Evolutionary conservation across 2,888 invertebrate species (phyloP), one percentile per base, ranked within the genome.

Genomic region (Ormyrus nitidulus): DNA sequence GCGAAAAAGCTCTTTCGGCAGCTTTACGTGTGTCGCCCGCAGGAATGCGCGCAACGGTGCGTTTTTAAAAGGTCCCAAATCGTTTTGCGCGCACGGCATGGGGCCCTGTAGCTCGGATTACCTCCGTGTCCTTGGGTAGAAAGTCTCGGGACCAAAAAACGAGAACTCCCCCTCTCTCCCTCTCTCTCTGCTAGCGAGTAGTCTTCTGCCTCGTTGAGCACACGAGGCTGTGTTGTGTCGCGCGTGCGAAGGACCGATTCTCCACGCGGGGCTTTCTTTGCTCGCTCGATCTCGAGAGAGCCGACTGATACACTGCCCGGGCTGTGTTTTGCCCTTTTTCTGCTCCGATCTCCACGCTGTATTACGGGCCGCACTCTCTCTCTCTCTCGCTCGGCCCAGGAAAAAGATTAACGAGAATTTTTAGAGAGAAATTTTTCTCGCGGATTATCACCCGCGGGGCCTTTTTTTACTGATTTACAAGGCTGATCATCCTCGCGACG

Each of bases 121-220:
- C 90, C 86, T 85, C 82, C 86, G 86, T 87, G 89, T 89, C 90
- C 90, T 89, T 89, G 90, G 84, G 85, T 84, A 56, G 51, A 53
- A 75, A 83, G 13, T 34, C 49, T 54, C 53, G 49, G 66, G 54
- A 58, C 11, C 70, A 64, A 74, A 19, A 75, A 70, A 75, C 59
- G 65, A 59, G 64, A 51, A 44, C 58, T 51, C 69, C 13, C 34
- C 34, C 34, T 34, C 34, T 34, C 34, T 34, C 34, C 3, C 34
- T 34, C 34, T 34, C 34, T 34, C 34, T 2, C 34, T 34, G 34
- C 46, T 73, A 74, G 64, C 80, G 81, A 80, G 81, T 34, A 34
- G 34, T 85, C 85, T 86, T 86, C 85, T 85, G 85, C 84, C 84
- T 86, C 84, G 83, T 83, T 84, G 83, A 82, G 73, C 83, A 76